Evolutionary conservation across 1,140 invertebrate species (phyloP).

Genomic region (Drosophila novamexicana): DNA sequence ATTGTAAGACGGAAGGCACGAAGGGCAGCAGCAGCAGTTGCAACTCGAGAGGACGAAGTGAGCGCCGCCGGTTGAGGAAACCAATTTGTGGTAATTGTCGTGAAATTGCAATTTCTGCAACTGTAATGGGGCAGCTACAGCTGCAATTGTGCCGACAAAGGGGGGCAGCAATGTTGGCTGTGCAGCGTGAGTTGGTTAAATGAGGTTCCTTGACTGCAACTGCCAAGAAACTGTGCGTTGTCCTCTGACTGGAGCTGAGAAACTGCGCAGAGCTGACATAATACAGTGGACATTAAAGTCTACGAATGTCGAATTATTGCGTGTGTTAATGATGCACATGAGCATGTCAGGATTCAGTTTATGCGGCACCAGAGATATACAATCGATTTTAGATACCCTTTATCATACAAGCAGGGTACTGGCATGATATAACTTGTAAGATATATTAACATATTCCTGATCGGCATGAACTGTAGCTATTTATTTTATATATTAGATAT

Average conservation of each 20-base stretch:
- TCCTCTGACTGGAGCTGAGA: not conserved
- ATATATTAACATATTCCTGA: too few species aligned
- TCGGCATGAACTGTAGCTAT: too few species aligned
- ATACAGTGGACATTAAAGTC: constrained; percentile 33
- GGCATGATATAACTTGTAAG: too few species aligned
- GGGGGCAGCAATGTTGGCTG: not conserved
- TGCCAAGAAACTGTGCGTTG: constrained; percentile 24
- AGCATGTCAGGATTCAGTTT: constrained; percentile 14
- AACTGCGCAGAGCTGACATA: constrained; percentile 21
- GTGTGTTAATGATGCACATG: constrained; percentile 29
- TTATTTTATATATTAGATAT: too few species aligned
- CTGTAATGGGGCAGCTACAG: constrained; percentile 57
- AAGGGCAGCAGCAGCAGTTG: constrained; percentile 3
- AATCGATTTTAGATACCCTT: too few species aligned
- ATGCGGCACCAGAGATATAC: too few species aligned
- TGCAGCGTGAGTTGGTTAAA: constrained; percentile 26
- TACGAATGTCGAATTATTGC: constrained; percentile 27
- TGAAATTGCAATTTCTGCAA: constrained; percentile 82
- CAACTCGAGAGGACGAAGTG: constrained; percentile 54
- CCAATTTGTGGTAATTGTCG: constrained; percentile 82
- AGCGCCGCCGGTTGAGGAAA: constrained; percentile 74
- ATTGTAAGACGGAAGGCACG: constrained; percentile 51
- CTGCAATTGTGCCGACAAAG: not conserved
- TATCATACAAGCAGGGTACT: too few species aligned
- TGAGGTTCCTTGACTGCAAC: constrained; percentile 24